Percentiles rank a stretch among this genome's conserved stretches.
phyloP scores from a whole-genome alignment of 2,113 vertebrate genomes.

The Puma concolor region DNA sequence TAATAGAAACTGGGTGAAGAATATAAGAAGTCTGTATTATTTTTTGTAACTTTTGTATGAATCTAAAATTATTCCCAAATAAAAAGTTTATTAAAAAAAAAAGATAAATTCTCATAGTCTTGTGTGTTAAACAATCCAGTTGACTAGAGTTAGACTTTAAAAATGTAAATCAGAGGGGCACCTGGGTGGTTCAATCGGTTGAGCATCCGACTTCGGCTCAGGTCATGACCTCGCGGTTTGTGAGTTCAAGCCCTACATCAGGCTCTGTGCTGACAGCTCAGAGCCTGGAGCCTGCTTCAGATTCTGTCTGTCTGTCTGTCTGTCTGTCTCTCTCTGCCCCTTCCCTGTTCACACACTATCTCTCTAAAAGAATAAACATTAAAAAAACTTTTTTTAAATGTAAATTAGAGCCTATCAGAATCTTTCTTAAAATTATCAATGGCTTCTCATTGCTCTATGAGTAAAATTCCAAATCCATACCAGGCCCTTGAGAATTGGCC shows the following conservation, averaged over 20 bases:
- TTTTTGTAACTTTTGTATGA: slow-evolving; percentile 19
- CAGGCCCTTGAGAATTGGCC: background rate
- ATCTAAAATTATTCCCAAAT: background rate
- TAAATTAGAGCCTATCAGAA: background rate
- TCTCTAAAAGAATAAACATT: too few species aligned
- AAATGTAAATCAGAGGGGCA: background rate
- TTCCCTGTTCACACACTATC: too few species aligned
- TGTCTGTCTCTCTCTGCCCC: too few species aligned
- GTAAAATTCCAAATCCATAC: background rate
- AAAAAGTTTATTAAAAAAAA: background rate
- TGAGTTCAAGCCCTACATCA: too few species aligned
- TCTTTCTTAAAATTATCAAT: background rate
- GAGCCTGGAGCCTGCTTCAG: too few species aligned
- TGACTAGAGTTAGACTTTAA: background rate
- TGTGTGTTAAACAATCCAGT: background rate
- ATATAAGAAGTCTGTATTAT: background rate
- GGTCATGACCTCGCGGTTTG: too few species aligned
- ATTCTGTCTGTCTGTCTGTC: too few species aligned
- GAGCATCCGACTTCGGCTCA: too few species aligned
- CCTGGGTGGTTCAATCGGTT: too few species aligned
- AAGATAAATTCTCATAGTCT: background rate
- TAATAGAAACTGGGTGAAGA: background rate
- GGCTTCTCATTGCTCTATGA: background rate
- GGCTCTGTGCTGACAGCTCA: too few species aligned
- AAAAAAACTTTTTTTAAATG: background rate